phyloP scores from a whole-genome alignment of 2,113 vertebrate species.

The Accipiter cooperii region DNA sequence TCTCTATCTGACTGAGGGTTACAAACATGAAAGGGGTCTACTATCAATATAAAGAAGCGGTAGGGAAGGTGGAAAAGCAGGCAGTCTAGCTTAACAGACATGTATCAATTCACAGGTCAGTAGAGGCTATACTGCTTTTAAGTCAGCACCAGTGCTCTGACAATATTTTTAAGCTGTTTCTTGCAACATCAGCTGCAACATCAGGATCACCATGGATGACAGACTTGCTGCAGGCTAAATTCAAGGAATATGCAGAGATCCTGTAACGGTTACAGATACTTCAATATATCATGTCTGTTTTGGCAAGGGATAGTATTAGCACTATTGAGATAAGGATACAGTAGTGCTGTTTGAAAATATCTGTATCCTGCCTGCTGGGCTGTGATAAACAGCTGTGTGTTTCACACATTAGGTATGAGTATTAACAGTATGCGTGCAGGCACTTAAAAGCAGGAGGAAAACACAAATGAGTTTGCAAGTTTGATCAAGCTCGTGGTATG shows the following conservation, averaged over 20 bases:
- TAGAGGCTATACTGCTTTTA: not conserved
- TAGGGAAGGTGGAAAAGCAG: not conserved
- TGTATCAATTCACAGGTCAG: not conserved
- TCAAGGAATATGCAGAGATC: conserved; percentile 22
- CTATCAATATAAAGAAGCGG: not conserved
- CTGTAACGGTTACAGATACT: not conserved
- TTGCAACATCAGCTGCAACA: not conserved
- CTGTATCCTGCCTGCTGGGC: conserved; percentile 1
- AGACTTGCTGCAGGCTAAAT: conserved; percentile 38
- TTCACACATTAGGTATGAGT: not conserved
- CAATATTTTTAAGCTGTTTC: not conserved
- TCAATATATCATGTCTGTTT: conserved; percentile 1
- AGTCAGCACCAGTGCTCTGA: not conserved
- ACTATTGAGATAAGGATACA: conserved; percentile 6
- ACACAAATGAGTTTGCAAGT: not conserved
- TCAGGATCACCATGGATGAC: conserved; percentile 9
- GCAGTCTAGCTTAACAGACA: not conserved
- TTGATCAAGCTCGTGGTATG: not conserved
- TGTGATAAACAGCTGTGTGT: conserved; percentile 11
- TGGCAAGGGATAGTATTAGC: conserved; percentile 41
- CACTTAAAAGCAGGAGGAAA: not conserved
- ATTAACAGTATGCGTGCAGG: not conserved
- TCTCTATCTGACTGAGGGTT: not conserved
- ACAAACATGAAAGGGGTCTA: not conserved
- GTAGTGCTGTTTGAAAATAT: not conserved